Percentiles rank a stretch among this genome's conserved stretches.
These are phyloP conservation scores for Archegozetes longisetosus DNA, from an alignment of 1,140 invertebrate species.

Conservation along the genomic window DNA sequence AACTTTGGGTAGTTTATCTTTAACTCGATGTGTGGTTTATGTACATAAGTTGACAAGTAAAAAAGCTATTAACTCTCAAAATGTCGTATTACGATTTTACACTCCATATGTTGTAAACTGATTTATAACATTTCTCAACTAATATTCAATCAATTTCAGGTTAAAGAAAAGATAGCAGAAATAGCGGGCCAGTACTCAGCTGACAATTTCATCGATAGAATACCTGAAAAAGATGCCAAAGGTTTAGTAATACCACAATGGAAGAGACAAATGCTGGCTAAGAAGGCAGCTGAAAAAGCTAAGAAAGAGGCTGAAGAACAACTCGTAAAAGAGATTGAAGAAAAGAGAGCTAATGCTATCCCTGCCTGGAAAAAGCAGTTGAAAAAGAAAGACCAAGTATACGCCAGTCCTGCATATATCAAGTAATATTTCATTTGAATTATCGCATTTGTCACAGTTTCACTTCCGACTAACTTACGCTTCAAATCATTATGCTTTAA, in stretches of 20 bases:
- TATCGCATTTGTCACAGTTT: too few relatives aligned
- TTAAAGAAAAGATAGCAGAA: conserved; percentile 61
- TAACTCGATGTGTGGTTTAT: too few relatives aligned
- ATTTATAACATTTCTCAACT: not conserved
- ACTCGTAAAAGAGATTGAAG: conserved; percentile 54
- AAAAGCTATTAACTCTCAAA: too few relatives aligned
- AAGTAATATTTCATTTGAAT: not conserved
- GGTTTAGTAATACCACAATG: conserved; percentile 77
- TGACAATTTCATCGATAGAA: conserved; percentile 73
- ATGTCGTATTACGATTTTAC: too few relatives aligned
- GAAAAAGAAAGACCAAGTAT: conserved; percentile 52
- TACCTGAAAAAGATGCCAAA: conserved; percentile 70
- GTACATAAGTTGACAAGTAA: too few relatives aligned
- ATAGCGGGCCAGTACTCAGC: conserved; percentile 64
- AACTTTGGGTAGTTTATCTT: too few relatives aligned
- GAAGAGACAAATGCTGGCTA: conserved; percentile 85
- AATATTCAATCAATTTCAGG: conserved; percentile 28
- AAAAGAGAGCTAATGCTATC: conserved; percentile 62
- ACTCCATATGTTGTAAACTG: too few relatives aligned
- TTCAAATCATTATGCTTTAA: too few relatives aligned
- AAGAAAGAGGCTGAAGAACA: conserved; percentile 73
- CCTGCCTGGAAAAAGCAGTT: conserved; percentile 83
- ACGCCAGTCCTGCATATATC: conserved; percentile 21
- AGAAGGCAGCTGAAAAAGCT: conserved; percentile 77
- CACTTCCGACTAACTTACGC: too few relatives aligned